Evolutionary conservation across 2,888 invertebrate genomes (phyloP), one percentile per base, ranked within the genome.

Genomic region (Euproctis similis): DNA sequence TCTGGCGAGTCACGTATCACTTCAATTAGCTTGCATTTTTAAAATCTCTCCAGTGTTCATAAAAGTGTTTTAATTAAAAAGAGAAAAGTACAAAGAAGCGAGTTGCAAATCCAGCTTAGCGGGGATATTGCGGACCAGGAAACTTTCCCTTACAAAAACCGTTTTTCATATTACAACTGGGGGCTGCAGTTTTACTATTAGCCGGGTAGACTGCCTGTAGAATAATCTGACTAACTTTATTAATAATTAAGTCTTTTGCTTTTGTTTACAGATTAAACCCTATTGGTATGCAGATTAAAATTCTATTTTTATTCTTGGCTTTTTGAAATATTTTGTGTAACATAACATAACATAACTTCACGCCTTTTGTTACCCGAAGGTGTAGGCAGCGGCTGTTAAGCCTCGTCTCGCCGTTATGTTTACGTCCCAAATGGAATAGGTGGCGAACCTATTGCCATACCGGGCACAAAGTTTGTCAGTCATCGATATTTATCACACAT

Each of bases 41-140:
- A 58, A 59, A 57, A 60, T 61, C 56, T 60, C 59, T 51, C 46
- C 44, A 44, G 53, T 51, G 56, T 59, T 56, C 54, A 67, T 70
- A 70, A 75, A 75, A 71, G 65, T 63, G 58, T 69, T 76, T 78
- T 77, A 75, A 77, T 77, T 77, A 75, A 77, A 76, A 74, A 69
- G n/a, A n/a, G 60, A 62, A 62, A 69, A 63, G 64, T 61, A 54
- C 46, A 58, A 60, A 56, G 57, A 59, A 58, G 58, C 54, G 69
- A 74, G 71, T 70, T 71, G 77, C 76, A 74, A 78, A 80, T 77
- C 77, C 74, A 68, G 69, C 68, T 75, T 70, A 72, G 60, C 60
- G 47, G 46, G 64, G 64, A 69, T 71, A 70, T 69, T 66, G 60
- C 59, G 59, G 62, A 61, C 46, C 46, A 42, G 59, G 53, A 65